Conservation (phyloP, 2,797 vertebrate genomes). For the Podargus strigoides region DNA sequence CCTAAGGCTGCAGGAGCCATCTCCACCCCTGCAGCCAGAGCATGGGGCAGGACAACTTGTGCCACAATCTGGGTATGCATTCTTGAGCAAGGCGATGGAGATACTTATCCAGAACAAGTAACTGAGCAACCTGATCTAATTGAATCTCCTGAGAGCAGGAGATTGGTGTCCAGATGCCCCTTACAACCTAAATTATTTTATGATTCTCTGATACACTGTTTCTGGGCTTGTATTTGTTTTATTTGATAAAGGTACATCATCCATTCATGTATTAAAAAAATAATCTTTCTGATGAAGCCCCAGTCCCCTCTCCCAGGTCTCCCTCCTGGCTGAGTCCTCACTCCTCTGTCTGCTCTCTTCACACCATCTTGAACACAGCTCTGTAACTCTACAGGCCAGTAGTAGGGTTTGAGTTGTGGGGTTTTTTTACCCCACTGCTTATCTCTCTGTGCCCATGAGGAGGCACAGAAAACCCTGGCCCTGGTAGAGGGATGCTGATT, state of each 20-base stretch:
- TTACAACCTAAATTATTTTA: background rate
- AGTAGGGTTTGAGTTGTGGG: background rate
- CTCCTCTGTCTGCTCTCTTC: background rate
- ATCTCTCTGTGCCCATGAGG: background rate
- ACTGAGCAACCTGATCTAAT: background rate
- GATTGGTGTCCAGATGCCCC: background rate
- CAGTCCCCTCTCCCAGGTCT: background rate
- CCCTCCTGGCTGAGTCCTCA: background rate
- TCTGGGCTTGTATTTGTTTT: slow-evolving; percentile 65
- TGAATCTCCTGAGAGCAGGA: background rate
- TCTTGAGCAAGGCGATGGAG: background rate
- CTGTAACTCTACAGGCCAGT: background rate
- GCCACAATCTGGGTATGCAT: background rate
- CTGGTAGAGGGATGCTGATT: background rate
- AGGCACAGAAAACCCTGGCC: background rate
- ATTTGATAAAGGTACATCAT: slow-evolving; percentile 77
- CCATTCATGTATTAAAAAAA: slow-evolving; percentile 77
- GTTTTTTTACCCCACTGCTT: background rate
- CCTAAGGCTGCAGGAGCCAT: background rate
- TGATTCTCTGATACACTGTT: background rate
- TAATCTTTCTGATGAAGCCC: slow-evolving; percentile 68
- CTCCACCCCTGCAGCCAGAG: background rate
- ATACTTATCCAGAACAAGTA: background rate
- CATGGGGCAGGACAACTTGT: background rate
- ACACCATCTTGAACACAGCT: background rate